Conservation (phyloP, 2,113 vertebrate genomes). For the Hyperopisus bebe region DNA sequence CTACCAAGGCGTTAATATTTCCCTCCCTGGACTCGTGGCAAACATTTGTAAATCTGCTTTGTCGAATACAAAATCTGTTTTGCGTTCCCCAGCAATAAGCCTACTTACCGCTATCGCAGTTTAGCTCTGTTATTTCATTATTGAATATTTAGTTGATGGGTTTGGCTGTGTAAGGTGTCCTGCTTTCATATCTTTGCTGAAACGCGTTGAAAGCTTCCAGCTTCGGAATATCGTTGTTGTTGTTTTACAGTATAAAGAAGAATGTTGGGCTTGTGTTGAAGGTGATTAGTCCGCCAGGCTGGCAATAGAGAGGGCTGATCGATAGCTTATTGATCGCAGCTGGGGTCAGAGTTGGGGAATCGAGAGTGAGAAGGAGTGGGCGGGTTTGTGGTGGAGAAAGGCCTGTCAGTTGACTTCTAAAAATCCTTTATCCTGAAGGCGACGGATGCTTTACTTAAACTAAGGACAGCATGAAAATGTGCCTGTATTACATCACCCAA, state of each 20-base stretch:
- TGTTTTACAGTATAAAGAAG: slow-evolving; percentile 29
- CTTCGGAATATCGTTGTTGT: neutral
- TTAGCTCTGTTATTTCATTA: neutral
- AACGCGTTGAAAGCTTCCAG: neutral
- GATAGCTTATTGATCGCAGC: slow-evolving; percentile 69
- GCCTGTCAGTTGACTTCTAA: slow-evolving; percentile 65
- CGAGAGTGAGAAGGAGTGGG: slow-evolving; percentile 56
- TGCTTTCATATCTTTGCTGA: neutral
- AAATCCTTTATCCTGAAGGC: slow-evolving; percentile 66
- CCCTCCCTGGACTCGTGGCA: neutral
- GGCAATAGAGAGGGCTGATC: slow-evolving; percentile 72
- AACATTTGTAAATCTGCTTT: neutral
- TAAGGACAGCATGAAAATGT: slow-evolving; percentile 31
- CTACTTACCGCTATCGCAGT: neutral
- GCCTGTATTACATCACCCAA: slow-evolving; percentile 12
- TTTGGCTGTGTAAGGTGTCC: neutral
- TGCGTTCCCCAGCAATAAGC: neutral
- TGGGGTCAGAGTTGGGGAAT: slow-evolving; percentile 64
- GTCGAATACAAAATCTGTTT: neutral
- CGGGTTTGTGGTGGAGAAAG: slow-evolving; percentile 39
- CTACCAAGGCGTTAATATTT: neutral
- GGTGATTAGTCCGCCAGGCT: slow-evolving; percentile 75
- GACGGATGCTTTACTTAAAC: slow-evolving; percentile 66
- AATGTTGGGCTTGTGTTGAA: slow-evolving; percentile 67
- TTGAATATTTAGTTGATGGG: neutral